A percentile compares a stretch with the other conserved stretches of the same genome.
Conservation (phyloP, 2,888 invertebrate species). For the Pandemis heparana region DNA sequence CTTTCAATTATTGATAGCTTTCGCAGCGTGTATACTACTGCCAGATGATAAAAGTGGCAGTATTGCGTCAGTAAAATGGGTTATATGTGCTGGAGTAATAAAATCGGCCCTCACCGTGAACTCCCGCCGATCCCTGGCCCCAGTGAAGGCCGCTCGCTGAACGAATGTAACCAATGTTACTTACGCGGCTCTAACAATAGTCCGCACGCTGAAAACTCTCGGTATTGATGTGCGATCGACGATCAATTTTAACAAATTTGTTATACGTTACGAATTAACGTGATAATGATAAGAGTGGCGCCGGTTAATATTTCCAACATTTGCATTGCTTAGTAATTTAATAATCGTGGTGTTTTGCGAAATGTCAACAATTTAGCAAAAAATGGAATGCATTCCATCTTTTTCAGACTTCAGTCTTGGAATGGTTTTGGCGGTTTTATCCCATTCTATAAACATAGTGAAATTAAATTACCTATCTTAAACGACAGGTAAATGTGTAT, state of each 20-base stretch:
- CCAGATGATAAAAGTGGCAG: slow-evolving; percentile 60
- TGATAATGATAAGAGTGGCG: neutral
- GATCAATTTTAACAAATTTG: neutral
- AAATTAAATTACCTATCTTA: neutral
- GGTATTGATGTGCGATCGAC: neutral
- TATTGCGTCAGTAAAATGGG: slow-evolving; percentile 79
- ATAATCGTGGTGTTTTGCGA: neutral
- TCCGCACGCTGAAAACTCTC: slow-evolving; percentile 41
- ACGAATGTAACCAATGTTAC: slow-evolving; percentile 32
- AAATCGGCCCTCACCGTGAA: slow-evolving; percentile 81
- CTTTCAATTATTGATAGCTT: slow-evolving; percentile 34
- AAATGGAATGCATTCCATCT: too few species aligned
- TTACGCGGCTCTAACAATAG: slow-evolving; percentile 36
- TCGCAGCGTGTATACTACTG: slow-evolving; percentile 32
- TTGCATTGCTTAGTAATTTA: neutral
- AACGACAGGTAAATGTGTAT: neutral
- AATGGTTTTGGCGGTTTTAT: too few species aligned
- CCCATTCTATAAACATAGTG: too few species aligned
- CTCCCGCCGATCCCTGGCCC: slow-evolving; percentile 62
- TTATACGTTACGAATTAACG: neutral
- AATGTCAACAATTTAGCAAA: neutral
- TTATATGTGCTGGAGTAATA: slow-evolving; percentile 77
- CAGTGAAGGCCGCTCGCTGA: slow-evolving; percentile 63
- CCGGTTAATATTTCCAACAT: neutral
- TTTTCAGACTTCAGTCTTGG: too few species aligned